Evolutionary conservation across 2,113 vertebrate genomes (phyloP).

Genomic region (Rhinoderma darwinii): DNA sequence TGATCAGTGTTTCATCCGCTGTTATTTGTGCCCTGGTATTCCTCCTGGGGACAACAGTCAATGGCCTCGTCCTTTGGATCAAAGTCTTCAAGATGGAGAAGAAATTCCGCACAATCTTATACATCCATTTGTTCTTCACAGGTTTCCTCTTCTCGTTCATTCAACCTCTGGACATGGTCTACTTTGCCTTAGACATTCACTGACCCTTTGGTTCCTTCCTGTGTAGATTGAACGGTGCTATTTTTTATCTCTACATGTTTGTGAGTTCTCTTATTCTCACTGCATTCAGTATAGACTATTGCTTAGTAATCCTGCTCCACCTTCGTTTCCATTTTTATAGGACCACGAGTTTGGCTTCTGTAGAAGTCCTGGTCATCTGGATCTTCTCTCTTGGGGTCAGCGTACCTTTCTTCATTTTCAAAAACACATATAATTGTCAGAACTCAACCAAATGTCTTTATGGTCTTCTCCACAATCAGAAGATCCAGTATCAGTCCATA

Average conservation of each 20-base stretch:
- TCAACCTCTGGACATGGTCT: background rate
- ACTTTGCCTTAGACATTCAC: conserved; percentile 14
- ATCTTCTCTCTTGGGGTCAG: background rate
- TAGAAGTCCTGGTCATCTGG: background rate
- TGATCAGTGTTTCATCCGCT: background rate
- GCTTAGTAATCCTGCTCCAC: background rate
- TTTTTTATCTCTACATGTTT: conserved; percentile 4
- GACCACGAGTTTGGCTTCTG: background rate
- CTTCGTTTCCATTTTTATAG: background rate
- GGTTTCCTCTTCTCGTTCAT: background rate
- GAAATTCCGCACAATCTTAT: background rate
- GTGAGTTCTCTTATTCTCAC: background rate
- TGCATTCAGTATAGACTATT: background rate
- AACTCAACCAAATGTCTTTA: conserved; percentile 13
- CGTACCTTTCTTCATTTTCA: conserved; percentile 4
- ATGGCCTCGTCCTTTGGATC: background rate
- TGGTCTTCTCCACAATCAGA: too few relatives aligned
- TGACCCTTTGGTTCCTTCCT: background rate
- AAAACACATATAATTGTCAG: background rate
- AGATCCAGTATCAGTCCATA: background rate
- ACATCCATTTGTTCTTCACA: background rate
- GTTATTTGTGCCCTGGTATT: background rate
- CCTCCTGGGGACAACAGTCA: background rate
- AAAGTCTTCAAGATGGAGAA: conserved; percentile 12
- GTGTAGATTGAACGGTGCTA: background rate